Conservation (phyloP, 1,140 invertebrate genomes). For the Trichogramma pretiosum region DNA sequence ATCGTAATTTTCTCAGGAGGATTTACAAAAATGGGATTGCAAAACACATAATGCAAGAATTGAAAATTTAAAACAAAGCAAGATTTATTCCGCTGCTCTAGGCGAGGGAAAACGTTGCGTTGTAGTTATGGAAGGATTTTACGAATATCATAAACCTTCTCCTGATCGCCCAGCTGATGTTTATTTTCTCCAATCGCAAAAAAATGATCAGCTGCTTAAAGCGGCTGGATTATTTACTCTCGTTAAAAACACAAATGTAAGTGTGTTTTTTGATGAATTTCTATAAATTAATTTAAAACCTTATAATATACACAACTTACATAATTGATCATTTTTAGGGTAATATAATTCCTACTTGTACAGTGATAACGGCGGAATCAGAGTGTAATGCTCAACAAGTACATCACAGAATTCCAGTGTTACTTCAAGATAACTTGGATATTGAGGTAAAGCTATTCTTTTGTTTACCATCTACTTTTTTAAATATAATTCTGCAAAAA, state of each 20-base stretch:
- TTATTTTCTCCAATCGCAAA: conserved; percentile 7
- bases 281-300: too few relatives aligned
- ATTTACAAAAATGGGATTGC: conserved; percentile 6
- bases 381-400: conserved; percentile 1
- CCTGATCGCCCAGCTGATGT: not conserved
- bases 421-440: conserved; percentile 3
- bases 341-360: conserved; percentile 5
- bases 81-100: conserved; percentile 10
- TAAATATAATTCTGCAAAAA: not conserved
- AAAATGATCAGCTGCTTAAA: conserved; percentile 13
- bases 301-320: not conserved
- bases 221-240: conserved; percentile 14
- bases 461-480: not conserved
- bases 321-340: conserved; percentile 4
- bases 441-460: conserved; percentile 3
- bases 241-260: conserved; percentile 6
- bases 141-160: conserved; percentile 10
- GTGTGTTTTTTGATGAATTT: too few relatives aligned
- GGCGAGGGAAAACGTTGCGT: conserved; percentile 10
- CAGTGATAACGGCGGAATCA: conserved; percentile 11
- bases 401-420: conserved; percentile 8
- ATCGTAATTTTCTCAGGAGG: conserved; percentile 5
- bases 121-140: conserved; percentile 16
- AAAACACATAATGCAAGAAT: conserved; percentile 13
- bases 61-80: conserved; percentile 15